A percentile compares a stretch with the other conserved stretches of the same genome.
Evolutionary conservation across 2,888 invertebrate species (phyloP).

Genomic region (Protonemura montana): DNA sequence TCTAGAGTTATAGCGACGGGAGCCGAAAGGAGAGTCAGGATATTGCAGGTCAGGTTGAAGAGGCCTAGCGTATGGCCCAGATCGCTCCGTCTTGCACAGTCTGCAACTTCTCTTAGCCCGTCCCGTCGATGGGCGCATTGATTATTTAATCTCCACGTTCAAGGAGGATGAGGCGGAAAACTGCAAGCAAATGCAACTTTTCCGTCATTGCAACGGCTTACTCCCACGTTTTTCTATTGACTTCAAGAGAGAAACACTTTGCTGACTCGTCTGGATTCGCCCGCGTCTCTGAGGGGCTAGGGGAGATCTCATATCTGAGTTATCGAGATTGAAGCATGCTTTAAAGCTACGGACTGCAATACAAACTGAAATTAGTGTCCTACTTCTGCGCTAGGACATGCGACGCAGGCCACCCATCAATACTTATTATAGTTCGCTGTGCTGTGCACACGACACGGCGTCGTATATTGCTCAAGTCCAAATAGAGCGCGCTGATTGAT

Average conservation of each 20-base stretch:
- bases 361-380: no score
- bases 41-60: not conserved
- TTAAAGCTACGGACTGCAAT: no score
- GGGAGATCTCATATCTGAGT: no score
- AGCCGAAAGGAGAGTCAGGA: not conserved
- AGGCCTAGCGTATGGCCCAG: not conserved
- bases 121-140: not conserved
- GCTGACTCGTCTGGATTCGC: not conserved
- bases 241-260: not conserved
- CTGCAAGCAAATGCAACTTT: conserved; percentile 12
- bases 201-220: not conserved
- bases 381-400: no score
- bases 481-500: no score
- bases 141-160: not conserved
- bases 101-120: not conserved
- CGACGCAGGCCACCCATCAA: no score
- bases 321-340: no score
- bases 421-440: no score
- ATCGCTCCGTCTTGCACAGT: not conserved
- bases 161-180: not conserved
- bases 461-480: no score
- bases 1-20: not conserved
- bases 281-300: no score
- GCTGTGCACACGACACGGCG: no score
- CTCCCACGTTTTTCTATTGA: not conserved